Conservation (phyloP, 2,113 vertebrate species). For the Chloebia gouldiae region DNA sequence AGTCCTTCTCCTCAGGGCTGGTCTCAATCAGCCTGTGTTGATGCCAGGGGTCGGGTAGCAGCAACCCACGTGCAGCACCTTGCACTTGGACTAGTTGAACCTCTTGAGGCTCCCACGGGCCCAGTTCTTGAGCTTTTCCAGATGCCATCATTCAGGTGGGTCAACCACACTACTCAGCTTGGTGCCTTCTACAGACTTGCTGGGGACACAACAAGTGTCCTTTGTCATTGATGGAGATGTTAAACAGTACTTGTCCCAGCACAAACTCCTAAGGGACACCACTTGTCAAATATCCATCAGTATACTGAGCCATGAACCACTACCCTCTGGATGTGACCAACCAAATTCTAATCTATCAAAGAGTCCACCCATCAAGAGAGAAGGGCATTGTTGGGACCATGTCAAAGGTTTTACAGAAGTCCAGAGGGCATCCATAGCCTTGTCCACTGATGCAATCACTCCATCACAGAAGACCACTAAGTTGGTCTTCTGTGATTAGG, state of each 20-base stretch:
- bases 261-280: neutral
- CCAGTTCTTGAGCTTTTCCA: neutral
- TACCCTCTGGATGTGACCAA: neutral
- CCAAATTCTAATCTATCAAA: neutral
- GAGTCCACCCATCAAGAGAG: neutral
- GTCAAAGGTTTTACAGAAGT: neutral
- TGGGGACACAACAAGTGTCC: neutral
- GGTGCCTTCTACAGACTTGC: neutral
- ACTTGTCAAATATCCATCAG: neutral
- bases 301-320: fast-evolving
- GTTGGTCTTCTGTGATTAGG: no score
- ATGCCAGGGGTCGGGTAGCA: neutral
- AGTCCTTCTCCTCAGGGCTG: neutral
- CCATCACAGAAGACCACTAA: neutral
- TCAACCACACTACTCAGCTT: neutral
- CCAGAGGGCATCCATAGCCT: neutral
- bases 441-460: neutral
- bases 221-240: neutral
- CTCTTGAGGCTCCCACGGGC: neutral
- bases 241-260: neutral
- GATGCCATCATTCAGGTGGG: fast-evolving
- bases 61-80: neutral
- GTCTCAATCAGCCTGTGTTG: neutral
- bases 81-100: neutral
- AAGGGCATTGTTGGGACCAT: neutral